These are phyloP conservation scores for Drosophila tropicalis DNA, from an alignment of 1,140 invertebrate genomes.

Conservation along the genomic window DNA sequence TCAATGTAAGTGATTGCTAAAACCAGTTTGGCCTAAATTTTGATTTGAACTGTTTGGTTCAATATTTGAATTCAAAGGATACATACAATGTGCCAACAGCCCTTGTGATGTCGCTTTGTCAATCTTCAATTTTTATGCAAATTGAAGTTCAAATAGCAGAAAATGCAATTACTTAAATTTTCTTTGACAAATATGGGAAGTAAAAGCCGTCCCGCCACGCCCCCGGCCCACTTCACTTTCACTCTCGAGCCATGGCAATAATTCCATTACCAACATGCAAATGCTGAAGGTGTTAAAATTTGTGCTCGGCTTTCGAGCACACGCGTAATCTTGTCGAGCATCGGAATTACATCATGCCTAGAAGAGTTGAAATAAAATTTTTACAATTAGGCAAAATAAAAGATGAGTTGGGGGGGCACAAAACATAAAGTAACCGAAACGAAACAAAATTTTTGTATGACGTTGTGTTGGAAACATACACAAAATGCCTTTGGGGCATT, in stretches of 20 bases:
- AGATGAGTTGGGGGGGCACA: background rate
- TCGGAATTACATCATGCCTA: slow-evolving; percentile 24
- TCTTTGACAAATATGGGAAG: slow-evolving; percentile 70
- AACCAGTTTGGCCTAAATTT: background rate
- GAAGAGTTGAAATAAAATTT: slow-evolving; percentile 30
- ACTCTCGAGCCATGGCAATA: slow-evolving; percentile 29
- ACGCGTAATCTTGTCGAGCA: slow-evolving; percentile 30
- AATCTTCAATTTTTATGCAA: slow-evolving; percentile 51
- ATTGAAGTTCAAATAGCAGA: slow-evolving; percentile 60
- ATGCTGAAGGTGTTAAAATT: slow-evolving; percentile 67
- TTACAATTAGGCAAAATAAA: slow-evolving; percentile 57
- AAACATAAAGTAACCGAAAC: background rate
- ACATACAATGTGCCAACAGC: background rate
- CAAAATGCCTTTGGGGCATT: slow-evolving; percentile 39
- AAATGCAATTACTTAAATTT: slow-evolving; percentile 70
- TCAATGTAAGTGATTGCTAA: too few species aligned
- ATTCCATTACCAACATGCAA: slow-evolving; percentile 69
- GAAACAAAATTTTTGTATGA: slow-evolving; percentile 26
- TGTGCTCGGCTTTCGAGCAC: slow-evolving; percentile 49
- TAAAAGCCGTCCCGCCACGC: slow-evolving; percentile 5
- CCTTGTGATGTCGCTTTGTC: background rate
- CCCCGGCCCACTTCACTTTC: background rate
- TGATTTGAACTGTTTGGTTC: background rate
- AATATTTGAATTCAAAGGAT: background rate
- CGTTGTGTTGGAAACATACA: slow-evolving; percentile 45